Evolutionary conservation across 2,113 vertebrate genomes (phyloP).

Genomic region (Tetrax tetrax): DNA sequence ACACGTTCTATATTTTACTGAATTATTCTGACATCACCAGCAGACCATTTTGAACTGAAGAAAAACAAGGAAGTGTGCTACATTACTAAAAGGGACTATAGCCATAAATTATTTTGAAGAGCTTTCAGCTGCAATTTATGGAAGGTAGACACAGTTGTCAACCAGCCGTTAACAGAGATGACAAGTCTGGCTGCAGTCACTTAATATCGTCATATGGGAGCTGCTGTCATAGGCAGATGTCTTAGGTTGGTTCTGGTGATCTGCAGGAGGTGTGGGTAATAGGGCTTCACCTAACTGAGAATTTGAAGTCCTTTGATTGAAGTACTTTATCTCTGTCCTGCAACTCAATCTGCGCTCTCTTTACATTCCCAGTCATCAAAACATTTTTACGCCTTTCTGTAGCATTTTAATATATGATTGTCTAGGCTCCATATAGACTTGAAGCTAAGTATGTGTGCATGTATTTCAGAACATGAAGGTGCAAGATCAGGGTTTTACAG

Average conservation of each 20-base stretch:
- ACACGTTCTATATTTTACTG: background rate
- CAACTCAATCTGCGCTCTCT: background rate
- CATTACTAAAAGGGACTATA: background rate
- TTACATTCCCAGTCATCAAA: background rate
- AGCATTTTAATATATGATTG: background rate
- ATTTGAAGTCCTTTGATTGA: background rate
- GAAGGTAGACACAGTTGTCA: background rate
- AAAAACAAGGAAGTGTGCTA: background rate
- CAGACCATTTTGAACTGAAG: background rate
- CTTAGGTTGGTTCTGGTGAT: background rate
- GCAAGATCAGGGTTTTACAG: background rate
- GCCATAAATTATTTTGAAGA: constrained; percentile 4
- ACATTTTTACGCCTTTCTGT: background rate
- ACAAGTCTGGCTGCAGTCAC: background rate
- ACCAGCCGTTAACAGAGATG: background rate
- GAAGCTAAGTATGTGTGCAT: background rate
- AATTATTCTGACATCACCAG: background rate
- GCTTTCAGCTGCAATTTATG: background rate
- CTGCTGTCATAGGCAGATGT: background rate
- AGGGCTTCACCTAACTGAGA: background rate
- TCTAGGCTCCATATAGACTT: background rate
- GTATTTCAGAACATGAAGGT: background rate
- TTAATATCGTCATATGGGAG: background rate
- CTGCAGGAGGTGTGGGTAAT: background rate
- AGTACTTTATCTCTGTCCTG: background rate